These are phyloP conservation scores for Arnoldichthys spilopterus DNA, from an alignment of 2,797 vertebrate genomes.

Conservation along the genomic window DNA sequence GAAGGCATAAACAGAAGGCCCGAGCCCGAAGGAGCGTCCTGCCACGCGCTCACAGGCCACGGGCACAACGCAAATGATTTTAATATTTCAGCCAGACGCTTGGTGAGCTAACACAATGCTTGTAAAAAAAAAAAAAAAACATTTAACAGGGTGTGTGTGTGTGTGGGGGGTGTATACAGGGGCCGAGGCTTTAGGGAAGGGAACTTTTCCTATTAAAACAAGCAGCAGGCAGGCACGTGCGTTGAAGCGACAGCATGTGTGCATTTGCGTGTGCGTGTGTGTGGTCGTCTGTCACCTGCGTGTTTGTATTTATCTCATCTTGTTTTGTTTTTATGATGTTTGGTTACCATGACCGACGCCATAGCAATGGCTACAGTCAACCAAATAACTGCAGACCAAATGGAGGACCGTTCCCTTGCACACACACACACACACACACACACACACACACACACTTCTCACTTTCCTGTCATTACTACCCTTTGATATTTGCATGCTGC, in stretches of 20 bases:
- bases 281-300: constrained; percentile 35
- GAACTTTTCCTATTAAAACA: constrained; percentile 29
- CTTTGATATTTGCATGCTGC: constrained; percentile 30
- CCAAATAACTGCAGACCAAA: constrained; percentile 53
- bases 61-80: constrained; percentile 43
- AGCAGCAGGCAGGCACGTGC: constrained; percentile 51
- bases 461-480: constrained; percentile 2
- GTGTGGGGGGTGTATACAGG: no score
- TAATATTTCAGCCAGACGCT: constrained; percentile 43
- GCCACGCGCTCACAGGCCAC: not conserved
- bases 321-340: constrained; percentile 57
- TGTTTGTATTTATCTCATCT: constrained; percentile 49
- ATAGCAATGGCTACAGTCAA: constrained; percentile 65
- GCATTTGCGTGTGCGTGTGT: constrained; percentile 13
- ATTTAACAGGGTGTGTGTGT: no score
- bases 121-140: constrained; percentile 15
- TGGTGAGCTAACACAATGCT: constrained; percentile 23
- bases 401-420: constrained; percentile 12
- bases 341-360: constrained; percentile 60
- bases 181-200: not conserved
- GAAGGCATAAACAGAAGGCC: not conserved
- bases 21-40: not conserved
- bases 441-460: no score
- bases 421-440: not conserved
- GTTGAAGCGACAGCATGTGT: constrained; percentile 16